Evolutionary conservation across 2,113 vertebrate species (phyloP).

Genomic region (Colius striatus): DNA sequence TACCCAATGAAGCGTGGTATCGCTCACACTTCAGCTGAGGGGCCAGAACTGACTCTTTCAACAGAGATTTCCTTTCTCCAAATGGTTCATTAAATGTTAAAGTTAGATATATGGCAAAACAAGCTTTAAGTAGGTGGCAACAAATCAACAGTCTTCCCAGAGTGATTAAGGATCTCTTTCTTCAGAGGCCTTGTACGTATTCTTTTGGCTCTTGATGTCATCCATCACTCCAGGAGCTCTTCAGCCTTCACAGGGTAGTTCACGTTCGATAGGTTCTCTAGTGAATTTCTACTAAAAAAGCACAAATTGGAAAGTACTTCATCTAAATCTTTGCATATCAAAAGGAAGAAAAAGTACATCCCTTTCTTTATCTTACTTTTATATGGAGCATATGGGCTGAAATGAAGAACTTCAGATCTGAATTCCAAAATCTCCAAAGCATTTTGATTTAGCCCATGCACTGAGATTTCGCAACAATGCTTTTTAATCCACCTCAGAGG

Average conservation of each 20-base stretch:
- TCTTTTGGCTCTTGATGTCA: not conserved
- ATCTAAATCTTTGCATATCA: slow-evolving; percentile 46
- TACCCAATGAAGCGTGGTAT: not conserved
- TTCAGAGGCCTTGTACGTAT: not conserved
- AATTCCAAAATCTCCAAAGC: slow-evolving; percentile 17
- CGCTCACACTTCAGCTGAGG: not conserved
- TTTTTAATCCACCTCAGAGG: slow-evolving; percentile 4
- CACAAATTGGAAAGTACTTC: slow-evolving; percentile 27
- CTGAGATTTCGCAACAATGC: slow-evolving; percentile 14
- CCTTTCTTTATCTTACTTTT: slow-evolving; percentile 27
- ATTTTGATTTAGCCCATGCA: slow-evolving; percentile 6
- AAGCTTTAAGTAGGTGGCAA: slow-evolving; percentile 10
- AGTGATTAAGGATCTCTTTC: slow-evolving; percentile 9
- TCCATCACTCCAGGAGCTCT: slow-evolving; percentile 4
- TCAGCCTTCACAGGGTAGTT: not conserved
- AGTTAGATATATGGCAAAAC: not conserved
- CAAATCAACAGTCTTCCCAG: slow-evolving; percentile 20
- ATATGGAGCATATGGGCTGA: slow-evolving; percentile 23
- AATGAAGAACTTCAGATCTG: slow-evolving; percentile 3
- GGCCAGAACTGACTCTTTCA: not conserved
- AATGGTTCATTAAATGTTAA: slow-evolving; percentile 2
- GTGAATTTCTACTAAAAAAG: slow-evolving; percentile 8
- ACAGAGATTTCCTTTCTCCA: not conserved
- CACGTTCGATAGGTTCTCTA: not conserved
- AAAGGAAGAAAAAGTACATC: slow-evolving; percentile 25